These are phyloP conservation scores for Automeris io DNA, from an alignment of 2,888 invertebrate species.

Conservation along the genomic window DNA sequence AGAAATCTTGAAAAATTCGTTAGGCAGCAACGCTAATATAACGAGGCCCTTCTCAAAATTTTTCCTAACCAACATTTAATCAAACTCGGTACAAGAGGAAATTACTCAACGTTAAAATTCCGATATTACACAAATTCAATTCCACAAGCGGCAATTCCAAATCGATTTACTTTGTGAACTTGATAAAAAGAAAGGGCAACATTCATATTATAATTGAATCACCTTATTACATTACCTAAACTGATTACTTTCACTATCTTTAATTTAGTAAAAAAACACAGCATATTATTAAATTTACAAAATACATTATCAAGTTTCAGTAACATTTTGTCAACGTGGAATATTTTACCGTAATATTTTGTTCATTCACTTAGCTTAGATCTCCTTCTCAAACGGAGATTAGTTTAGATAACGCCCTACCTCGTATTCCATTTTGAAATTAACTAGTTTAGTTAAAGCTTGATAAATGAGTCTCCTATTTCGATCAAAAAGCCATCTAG, in stretches of 20 bases:
- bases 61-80: slow-evolving; percentile 1
- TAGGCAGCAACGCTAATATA: neutral
- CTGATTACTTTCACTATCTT: neutral
- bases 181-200: neutral
- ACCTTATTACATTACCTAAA: neutral
- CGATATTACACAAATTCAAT: neutral
- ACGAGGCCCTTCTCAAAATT: neutral
- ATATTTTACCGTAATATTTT: too few relatives aligned
- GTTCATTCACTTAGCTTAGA: too few relatives aligned
- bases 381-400: too few relatives aligned
- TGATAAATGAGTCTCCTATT: too few relatives aligned
- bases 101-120: neutral
- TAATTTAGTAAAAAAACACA: too few relatives aligned
- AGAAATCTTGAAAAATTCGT: neutral
- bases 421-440: too few relatives aligned
- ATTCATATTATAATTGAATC: neutral
- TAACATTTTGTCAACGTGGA: too few relatives aligned
- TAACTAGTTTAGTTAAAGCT: too few relatives aligned
- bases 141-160: neutral
- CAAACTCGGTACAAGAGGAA: neutral
- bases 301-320: too few relatives aligned
- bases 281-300: too few relatives aligned
- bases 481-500: too few relatives aligned
- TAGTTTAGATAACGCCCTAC: too few relatives aligned
- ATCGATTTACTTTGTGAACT: neutral